Conservation (phyloP, 2,797 vertebrate species). For the Poeciliopsis gracilis region DNA sequence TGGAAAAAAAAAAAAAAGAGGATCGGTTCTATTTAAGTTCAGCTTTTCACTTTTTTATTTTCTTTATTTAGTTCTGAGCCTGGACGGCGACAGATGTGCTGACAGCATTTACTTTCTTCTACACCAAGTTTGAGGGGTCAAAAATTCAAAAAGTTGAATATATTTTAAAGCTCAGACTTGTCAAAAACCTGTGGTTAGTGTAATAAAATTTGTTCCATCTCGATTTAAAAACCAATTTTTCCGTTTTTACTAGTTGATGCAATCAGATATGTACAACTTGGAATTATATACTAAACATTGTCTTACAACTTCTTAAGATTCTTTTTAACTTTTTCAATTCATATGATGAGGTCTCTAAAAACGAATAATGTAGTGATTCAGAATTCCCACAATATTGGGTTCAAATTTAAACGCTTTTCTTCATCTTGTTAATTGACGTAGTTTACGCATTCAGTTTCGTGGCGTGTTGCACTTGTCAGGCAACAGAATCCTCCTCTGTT, state of each 20-base stretch:
- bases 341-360: background rate
- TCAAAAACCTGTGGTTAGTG: background rate
- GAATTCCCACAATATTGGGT: background rate
- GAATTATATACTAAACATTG: background rate
- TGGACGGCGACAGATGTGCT: background rate
- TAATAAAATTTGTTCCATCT: background rate
- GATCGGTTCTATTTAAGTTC: background rate
- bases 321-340: background rate
- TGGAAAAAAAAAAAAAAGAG: constrained; percentile 1
- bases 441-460: too few species aligned
- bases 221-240: background rate
- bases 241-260: background rate
- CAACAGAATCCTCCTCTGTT: too few species aligned
- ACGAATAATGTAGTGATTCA: background rate
- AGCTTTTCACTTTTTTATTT: background rate
- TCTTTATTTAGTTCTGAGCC: background rate
- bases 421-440: too few species aligned
- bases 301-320: background rate
- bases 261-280: background rate
- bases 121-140: background rate
- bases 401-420: background rate
- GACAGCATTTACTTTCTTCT: background rate
- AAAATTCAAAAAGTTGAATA: background rate
- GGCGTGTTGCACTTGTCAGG: too few species aligned
- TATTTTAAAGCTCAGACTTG: background rate